Evolutionary conservation across 2,888 invertebrate species (phyloP), one percentile per base, ranked within the genome.

Genomic region (Nycteola revayana): DNA sequence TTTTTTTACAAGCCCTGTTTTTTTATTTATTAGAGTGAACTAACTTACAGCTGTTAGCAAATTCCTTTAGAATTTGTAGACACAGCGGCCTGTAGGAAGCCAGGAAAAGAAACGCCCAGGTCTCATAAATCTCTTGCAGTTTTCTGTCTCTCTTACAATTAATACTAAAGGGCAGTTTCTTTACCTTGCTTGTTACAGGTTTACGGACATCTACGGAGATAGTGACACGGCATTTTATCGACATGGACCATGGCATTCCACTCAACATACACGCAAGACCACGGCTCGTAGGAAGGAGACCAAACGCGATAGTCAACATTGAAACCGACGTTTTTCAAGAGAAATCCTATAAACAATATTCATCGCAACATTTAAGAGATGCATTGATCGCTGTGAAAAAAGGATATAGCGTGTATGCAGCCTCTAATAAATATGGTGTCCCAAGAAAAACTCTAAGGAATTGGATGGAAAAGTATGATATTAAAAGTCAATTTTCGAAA

Each of bases 401-500:
- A 50, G 90, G 90, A 0, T 86, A 88, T 36, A 90, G 90, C 11
- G 90, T 90, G 0, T 90, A 90, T 40, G 90, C 90, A 0, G 90
- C 90, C 0, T 90, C 90, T 0, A 90, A 90, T 39, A 89, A 90
- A 24, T 90, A 81, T 41, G 90, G 90, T 0, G 90, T 90, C 10
- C 90, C 90, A 1, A 72, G 90, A 58, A 90, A 90, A 36, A 90
- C 90, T 14, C 63, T 90, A 10, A 60, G 90, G 33, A 90, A 90
- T 62, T 90, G 90, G 88, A 90, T 90, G 90, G 90, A 90, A 32
- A 89, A 90, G 37, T 90, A 90, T 42, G 88, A 90, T 54, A 90
- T 90, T 18, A 88, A 89, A 56, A 90, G 90, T 50, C 89, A 89
- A 60, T 89, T 88, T 49, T 89, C 89, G 0, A 86, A 88, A 54